Conservation (phyloP, 2,888 invertebrate species). For the Chelonus formosanus region DNA sequence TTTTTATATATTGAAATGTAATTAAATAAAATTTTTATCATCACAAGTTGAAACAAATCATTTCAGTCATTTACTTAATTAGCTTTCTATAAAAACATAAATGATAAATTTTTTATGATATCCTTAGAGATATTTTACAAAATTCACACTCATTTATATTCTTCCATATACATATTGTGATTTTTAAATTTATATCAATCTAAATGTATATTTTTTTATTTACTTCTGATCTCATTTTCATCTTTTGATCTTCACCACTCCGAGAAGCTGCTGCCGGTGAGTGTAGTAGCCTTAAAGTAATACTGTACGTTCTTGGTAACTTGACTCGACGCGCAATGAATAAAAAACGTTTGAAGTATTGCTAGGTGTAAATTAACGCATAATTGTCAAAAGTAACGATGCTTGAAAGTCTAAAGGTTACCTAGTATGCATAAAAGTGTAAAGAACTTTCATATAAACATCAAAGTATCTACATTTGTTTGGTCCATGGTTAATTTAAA, state of each 20-base stretch:
- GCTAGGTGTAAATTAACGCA: constrained; percentile 65
- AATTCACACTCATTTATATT: no score
- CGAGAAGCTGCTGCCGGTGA: not conserved
- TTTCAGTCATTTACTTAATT: not conserved
- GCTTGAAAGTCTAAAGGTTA: constrained; percentile 46
- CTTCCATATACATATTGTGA: no score
- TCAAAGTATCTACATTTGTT: constrained; percentile 22
- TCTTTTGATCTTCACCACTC: not conserved
- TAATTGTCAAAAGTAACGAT: constrained; percentile 66
- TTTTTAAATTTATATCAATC: no score
- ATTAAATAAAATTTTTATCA: no score
- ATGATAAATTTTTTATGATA: no score
- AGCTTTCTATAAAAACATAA: no score
- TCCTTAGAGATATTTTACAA: no score
- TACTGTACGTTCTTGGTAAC: constrained; percentile 46
- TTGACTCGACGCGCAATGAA: constrained; percentile 62
- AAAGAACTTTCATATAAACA: constrained; percentile 33
- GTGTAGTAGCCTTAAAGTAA: no score
- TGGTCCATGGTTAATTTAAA: constrained; percentile 9
- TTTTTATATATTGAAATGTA: not conserved
- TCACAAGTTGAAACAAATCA: no score
- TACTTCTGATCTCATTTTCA: constrained; percentile 23
- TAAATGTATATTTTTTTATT: constrained; percentile 20
- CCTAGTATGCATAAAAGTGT: constrained; percentile 38
- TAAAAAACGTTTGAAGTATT: constrained; percentile 66